Percentiles rank a stretch among this genome's conserved stretches.
These are phyloP conservation scores for Eristalis tenax DNA, from an alignment of 2,888 invertebrate species.

Conservation along the genomic window DNA sequence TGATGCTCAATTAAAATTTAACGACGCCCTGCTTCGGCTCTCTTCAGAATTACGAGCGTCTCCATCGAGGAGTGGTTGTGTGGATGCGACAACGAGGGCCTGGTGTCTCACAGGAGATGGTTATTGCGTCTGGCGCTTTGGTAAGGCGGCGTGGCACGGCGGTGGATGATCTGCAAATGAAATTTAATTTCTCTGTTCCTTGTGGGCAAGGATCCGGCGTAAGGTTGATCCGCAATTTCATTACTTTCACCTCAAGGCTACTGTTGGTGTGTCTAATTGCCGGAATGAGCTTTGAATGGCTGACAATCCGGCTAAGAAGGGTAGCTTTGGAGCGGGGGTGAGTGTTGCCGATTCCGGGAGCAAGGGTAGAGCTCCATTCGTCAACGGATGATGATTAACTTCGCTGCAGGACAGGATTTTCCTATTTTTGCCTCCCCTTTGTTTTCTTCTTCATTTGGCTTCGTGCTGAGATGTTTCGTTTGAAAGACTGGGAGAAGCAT, in stretches of 20 bases:
- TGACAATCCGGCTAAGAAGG: slow-evolving; percentile 25
- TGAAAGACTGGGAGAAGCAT: neutral
- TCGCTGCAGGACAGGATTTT: slow-evolving; percentile 48
- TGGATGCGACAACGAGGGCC: slow-evolving; percentile 28
- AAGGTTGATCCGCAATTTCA: slow-evolving; percentile 51
- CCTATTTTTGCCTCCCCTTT: neutral
- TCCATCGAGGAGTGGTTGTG: slow-evolving; percentile 3
- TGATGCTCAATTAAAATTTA: slow-evolving; percentile 72
- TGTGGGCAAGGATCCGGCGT: slow-evolving; percentile 30
- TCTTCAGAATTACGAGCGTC: slow-evolving; percentile 54
- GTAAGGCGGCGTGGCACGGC: slow-evolving; percentile 8
- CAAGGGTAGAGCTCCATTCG: slow-evolving; percentile 15
- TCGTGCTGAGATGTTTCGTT: slow-evolving; percentile 50
- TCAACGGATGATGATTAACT: slow-evolving; percentile 45
- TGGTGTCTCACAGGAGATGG: slow-evolving; percentile 47
- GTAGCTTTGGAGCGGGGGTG: neutral
- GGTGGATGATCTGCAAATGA: slow-evolving; percentile 57
- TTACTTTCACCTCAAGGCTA: slow-evolving; percentile 58
- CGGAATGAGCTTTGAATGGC: slow-evolving; percentile 11
- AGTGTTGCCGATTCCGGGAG: neutral
- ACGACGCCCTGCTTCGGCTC: slow-evolving; percentile 46
- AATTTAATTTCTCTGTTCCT: slow-evolving; percentile 55
- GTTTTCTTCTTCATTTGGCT: neutral
- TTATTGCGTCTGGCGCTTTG: slow-evolving; percentile 55
- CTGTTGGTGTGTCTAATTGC: slow-evolving; percentile 26